These are phyloP conservation scores for Mamestra configurata DNA, from an alignment of 1,140 invertebrate species.

Conservation along the genomic window DNA sequence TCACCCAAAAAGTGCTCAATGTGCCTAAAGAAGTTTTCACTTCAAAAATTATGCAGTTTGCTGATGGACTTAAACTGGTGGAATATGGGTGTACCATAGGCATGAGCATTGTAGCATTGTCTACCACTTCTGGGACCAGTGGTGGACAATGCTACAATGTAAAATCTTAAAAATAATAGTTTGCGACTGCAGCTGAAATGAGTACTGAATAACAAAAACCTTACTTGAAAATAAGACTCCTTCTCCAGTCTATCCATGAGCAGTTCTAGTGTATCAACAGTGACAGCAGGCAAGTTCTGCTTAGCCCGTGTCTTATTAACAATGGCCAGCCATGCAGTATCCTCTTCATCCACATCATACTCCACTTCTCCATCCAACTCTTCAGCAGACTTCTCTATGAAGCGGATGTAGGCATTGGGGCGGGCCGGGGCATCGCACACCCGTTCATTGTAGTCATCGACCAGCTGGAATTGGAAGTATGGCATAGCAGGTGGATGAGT, in stretches of 20 bases:
- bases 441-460: conserved; percentile 82
- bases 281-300: conserved; percentile 91
- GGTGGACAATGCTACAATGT: too few relatives aligned
- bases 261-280: conserved; percentile 96
- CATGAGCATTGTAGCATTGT: too few relatives aligned
- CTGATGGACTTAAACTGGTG: too few relatives aligned
- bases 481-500: not conserved
- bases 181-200: too few relatives aligned
- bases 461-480: conserved; percentile 62
- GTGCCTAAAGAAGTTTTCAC: too few relatives aligned
- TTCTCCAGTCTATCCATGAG: conserved; percentile 99
- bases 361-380: conserved; percentile 98
- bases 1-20: too few relatives aligned
- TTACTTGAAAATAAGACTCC: conserved; percentile 97
- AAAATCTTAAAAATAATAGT: too few relatives aligned
- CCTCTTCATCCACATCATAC: conserved; percentile 99
- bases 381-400: conserved; percentile 98
- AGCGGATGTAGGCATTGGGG: conserved; percentile 88
- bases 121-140: too few relatives aligned
- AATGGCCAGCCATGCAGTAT: conserved; percentile 96
- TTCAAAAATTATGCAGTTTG: too few relatives aligned
- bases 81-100: too few relatives aligned
- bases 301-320: conserved; percentile 94
- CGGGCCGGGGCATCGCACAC: conserved; percentile 92
- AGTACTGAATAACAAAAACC: not conserved